phyloP scores from a whole-genome alignment of 2,888 invertebrate species.

The Euzophera pinguis region DNA sequence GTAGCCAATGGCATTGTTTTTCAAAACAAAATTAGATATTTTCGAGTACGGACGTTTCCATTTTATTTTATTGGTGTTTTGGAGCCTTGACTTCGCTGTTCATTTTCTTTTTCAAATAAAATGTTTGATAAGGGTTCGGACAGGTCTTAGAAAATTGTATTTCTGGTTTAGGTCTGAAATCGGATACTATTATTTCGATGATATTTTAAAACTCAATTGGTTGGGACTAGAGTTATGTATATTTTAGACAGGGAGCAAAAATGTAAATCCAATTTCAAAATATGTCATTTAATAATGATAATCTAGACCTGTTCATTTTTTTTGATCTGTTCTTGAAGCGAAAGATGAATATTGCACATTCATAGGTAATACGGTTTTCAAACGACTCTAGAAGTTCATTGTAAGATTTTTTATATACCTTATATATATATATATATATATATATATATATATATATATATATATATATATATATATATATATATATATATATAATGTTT shows the following conservation, averaged over 20 bases:
- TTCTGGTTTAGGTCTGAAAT: background rate
- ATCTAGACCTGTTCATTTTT: too few species aligned
- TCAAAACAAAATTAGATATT: background rate
- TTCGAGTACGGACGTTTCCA: background rate
- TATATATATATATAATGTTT: too few species aligned
- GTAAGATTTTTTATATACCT: too few species aligned
- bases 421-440: too few species aligned
- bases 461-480: too few species aligned
- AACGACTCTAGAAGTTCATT: too few species aligned
- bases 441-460: too few species aligned
- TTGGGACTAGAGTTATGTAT: background rate
- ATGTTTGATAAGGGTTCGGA: conserved; percentile 1
- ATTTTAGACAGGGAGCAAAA: background rate
- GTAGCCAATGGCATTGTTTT: background rate
- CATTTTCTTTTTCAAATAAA: background rate
- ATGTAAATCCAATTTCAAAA: too few species aligned
- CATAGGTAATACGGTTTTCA: too few species aligned
- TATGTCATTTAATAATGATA: too few species aligned
- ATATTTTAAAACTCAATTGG: background rate
- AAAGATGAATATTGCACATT: too few species aligned
- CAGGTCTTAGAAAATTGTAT: background rate
- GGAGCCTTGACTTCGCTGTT: background rate
- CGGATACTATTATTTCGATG: background rate
- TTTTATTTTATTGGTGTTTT: background rate
- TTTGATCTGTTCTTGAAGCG: too few species aligned